phyloP scores from a whole-genome alignment of 2,797 vertebrate species.

The Melanotaenia maccullochi region DNA sequence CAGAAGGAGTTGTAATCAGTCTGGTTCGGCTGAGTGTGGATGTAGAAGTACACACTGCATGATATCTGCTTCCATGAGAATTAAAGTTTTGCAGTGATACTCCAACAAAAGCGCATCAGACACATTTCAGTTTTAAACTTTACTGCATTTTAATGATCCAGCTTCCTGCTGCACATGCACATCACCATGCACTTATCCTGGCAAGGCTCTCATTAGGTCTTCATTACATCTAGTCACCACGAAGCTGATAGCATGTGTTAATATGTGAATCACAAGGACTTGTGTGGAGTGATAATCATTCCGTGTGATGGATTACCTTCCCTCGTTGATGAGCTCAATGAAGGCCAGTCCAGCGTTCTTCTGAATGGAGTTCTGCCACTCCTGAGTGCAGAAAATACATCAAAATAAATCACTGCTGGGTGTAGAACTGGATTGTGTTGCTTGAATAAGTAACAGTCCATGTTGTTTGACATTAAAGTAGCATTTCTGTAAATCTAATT shows the following conservation, averaged over 20 bases:
- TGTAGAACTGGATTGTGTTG: neutral
- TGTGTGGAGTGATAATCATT: slow-evolving; percentile 23
- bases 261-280: slow-evolving; percentile 34
- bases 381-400: slow-evolving; percentile 75
- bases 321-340: slow-evolving; percentile 99
- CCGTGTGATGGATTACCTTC: slow-evolving; percentile 88
- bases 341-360: slow-evolving; percentile 99
- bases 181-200: slow-evolving; percentile 45
- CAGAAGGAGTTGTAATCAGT: neutral
- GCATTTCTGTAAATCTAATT: neutral
- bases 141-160: slow-evolving; percentile 43
- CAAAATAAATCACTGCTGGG: neutral
- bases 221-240: slow-evolving; percentile 34
- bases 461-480: neutral
- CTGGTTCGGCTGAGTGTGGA: neutral
- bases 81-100: neutral
- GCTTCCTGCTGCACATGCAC: slow-evolving; percentile 49
- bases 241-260: slow-evolving; percentile 32
- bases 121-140: slow-evolving; percentile 31
- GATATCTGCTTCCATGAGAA: neutral
- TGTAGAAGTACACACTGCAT: neutral
- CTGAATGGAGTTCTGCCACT: slow-evolving; percentile 99
- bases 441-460: neutral
- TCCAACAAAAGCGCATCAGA: slow-evolving; percentile 5
- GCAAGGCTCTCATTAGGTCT: slow-evolving; percentile 45